Conservation (phyloP, 2,113 vertebrate species). For the Mus spicilegus region DNA sequence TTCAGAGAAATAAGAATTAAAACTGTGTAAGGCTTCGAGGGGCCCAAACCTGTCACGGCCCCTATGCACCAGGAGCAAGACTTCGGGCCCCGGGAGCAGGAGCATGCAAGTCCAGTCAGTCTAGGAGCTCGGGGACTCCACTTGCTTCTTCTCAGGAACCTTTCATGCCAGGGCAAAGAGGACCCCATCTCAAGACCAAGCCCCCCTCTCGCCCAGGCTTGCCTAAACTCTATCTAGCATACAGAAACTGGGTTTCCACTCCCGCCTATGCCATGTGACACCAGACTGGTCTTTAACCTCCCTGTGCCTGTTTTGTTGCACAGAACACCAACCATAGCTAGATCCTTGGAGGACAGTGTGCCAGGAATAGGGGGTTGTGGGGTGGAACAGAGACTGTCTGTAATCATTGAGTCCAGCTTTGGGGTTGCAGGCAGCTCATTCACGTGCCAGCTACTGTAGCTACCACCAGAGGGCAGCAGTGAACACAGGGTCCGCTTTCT, state of each 20-base stretch:
- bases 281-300: neutral
- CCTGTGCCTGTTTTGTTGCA: neutral
- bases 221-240: neutral
- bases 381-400: neutral
- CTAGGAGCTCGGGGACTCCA: neutral
- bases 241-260: neutral
- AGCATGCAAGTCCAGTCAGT: neutral
- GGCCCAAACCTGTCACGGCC: neutral
- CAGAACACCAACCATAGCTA: neutral
- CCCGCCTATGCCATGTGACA: fast-evolving
- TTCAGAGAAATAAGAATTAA: neutral
- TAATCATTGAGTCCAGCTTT: neutral
- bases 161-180: neutral
- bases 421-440: neutral
- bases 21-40: neutral
- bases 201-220: neutral
- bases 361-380: neutral
- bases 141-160: neutral
- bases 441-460: neutral
- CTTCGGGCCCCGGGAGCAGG: neutral
- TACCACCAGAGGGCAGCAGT: conserved; percentile 25
- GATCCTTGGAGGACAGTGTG: neutral
- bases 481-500: neutral
- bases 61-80: neutral
- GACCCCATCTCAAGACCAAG: neutral